A percentile compares a stretch with the other conserved stretches of the same genome.
phyloP scores from a whole-genome alignment of 2,113 vertebrate genomes.

The Myotis lucifugus region DNA sequence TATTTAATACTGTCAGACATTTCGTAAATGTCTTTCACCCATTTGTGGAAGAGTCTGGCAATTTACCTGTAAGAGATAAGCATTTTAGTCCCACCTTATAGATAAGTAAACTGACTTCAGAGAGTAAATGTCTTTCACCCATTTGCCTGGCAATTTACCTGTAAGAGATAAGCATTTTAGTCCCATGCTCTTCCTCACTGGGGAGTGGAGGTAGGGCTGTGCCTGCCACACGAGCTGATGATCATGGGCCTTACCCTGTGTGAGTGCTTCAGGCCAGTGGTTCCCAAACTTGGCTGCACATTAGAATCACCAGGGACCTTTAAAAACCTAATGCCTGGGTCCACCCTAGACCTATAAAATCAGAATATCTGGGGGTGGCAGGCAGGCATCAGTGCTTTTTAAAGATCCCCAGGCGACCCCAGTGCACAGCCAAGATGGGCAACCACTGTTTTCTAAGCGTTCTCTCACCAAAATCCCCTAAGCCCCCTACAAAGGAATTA shows the following conservation, averaged over 20 bases:
- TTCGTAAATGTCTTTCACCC: background rate
- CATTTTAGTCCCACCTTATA: background rate
- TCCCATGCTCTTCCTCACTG: accelerated
- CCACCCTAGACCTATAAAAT: background rate
- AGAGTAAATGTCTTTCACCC: too few relatives aligned
- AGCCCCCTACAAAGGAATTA: background rate
- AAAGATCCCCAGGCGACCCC: background rate
- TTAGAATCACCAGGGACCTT: background rate
- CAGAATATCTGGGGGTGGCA: background rate
- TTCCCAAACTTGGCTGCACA: background rate
- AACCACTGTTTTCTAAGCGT: accelerated
- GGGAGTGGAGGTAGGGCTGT: background rate
- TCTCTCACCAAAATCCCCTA: accelerated
- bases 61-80: accelerated
- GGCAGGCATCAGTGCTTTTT: too few relatives aligned
- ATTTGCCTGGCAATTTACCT: too few relatives aligned
- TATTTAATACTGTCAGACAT: accelerated
- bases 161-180: too few relatives aligned
- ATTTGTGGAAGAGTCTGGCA: background rate
- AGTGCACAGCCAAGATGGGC: background rate
- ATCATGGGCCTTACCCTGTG: accelerated
- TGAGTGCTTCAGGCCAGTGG: background rate
- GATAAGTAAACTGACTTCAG: background rate
- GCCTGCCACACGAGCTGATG: accelerated
- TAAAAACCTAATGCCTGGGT: background rate